These are phyloP conservation scores for Eupristina koningsbergeri DNA, from an alignment of 1,140 invertebrate genomes.

Conservation along the genomic window DNA sequence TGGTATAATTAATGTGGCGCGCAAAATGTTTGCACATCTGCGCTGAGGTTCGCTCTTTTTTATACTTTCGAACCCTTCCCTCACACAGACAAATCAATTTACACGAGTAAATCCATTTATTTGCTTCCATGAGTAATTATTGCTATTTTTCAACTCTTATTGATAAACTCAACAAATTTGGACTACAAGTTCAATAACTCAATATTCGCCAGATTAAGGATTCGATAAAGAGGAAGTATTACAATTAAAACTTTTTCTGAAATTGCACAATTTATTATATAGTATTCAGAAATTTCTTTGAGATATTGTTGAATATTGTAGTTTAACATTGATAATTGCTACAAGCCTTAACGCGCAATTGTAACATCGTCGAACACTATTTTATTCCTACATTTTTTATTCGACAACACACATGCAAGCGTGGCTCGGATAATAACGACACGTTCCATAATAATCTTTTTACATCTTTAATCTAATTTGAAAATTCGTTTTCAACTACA, in stretches of 20 bases:
- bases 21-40: not conserved
- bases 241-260: not conserved
- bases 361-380: not conserved
- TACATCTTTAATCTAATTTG: not conserved
- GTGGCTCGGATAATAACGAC: not conserved
- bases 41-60: slow-evolving; percentile 19
- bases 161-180: slow-evolving; percentile 7
- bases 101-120: not conserved
- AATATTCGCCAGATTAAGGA: not conserved
- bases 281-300: not conserved
- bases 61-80: not conserved
- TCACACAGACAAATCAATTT: not conserved
- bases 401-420: not conserved
- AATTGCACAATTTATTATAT: not conserved
- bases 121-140: not conserved
- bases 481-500: not conserved
- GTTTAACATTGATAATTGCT: not conserved
- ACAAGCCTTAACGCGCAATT: not conserved
- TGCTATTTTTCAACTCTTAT: slow-evolving; percentile 1
- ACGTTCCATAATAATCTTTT: not conserved
- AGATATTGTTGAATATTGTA: not conserved
- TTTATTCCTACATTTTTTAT: not conserved
- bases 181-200: not conserved
- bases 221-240: not conserved
- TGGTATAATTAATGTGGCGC: slow-evolving; percentile 10